A percentile compares a stretch with the other conserved stretches of the same genome.
Conservation (phyloP, 2,797 vertebrate genomes). For the Myotis daubentonii region DNA sequence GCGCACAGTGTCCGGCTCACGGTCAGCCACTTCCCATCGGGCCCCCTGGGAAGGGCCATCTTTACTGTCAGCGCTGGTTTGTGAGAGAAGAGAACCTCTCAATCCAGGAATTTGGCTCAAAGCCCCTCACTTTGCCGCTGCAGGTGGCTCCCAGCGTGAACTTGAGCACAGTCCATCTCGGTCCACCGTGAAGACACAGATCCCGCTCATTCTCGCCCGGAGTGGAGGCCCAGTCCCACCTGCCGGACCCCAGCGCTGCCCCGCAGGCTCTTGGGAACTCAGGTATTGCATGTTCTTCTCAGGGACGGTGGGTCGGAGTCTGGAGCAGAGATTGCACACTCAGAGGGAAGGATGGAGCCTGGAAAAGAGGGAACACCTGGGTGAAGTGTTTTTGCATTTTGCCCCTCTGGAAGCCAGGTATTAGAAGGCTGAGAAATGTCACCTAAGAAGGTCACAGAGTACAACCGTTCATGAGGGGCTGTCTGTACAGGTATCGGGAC, state of each 20-base stretch:
- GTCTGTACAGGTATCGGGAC: background rate
- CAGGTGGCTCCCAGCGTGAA: constrained; percentile 3
- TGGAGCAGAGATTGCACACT: background rate
- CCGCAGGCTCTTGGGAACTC: background rate
- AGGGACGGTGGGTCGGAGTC: background rate
- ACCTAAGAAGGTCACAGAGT: background rate
- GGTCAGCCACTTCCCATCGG: constrained; percentile 38
- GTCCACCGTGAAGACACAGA: constrained; percentile 44
- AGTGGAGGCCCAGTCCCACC: background rate
- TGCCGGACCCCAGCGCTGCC: accelerated
- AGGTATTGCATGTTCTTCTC: background rate
- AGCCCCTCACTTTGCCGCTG: constrained; percentile 21
- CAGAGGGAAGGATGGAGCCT: background rate
- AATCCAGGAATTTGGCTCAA: constrained; percentile 28
- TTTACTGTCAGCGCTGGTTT: constrained; percentile 14
- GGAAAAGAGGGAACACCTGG: background rate
- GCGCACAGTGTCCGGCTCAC: background rate
- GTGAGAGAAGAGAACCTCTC: constrained; percentile 47
- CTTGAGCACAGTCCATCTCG: constrained; percentile 53
- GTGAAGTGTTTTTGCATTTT: background rate
- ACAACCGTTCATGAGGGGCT: background rate
- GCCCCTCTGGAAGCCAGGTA: background rate
- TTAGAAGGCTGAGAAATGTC: background rate
- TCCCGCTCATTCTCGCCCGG: constrained; percentile 51
- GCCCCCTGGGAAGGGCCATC: constrained; percentile 40